phyloP scores from a whole-genome alignment of 2,797 vertebrate species.

The Acridotheres tristis region DNA sequence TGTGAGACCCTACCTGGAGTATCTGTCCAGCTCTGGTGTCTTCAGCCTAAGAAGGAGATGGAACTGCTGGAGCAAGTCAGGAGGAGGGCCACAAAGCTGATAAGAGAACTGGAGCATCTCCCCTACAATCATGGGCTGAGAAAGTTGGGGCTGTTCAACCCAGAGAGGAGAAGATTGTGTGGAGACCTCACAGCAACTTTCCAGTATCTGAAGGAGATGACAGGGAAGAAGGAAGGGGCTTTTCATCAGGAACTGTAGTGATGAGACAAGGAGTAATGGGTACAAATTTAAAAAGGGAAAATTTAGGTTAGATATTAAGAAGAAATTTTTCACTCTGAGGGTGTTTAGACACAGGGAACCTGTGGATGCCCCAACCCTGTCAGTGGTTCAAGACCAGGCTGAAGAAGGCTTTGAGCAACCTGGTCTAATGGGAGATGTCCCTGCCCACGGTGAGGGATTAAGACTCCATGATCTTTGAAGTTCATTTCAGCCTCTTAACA shows the following conservation, averaged over 20 bases:
- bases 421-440: too few species aligned
- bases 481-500: not conserved
- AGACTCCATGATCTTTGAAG: not conserved
- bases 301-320: not conserved
- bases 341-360: not conserved
- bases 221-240: rapidly evolving
- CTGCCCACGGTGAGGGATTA: rapidly evolving
- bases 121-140: rapidly evolving
- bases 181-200: not conserved
- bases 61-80: not conserved
- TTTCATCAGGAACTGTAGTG: not conserved
- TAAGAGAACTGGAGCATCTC: not conserved
- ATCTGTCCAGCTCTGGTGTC: not conserved
- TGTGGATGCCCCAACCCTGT: not conserved
- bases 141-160: not conserved
- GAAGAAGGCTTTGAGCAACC: not conserved
- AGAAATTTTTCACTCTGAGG: not conserved
- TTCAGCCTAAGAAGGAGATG: not conserved
- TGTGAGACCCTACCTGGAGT: not conserved
- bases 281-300: not conserved
- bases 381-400: not conserved
- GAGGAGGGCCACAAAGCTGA: not conserved
- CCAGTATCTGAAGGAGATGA: not conserved
- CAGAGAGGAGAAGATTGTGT: not conserved
- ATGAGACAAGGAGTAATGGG: not conserved